Evolutionary conservation across 2,797 vertebrate species (phyloP), one percentile per base, ranked within the genome.

Genomic region (Phoxinus dragarum): DNA sequence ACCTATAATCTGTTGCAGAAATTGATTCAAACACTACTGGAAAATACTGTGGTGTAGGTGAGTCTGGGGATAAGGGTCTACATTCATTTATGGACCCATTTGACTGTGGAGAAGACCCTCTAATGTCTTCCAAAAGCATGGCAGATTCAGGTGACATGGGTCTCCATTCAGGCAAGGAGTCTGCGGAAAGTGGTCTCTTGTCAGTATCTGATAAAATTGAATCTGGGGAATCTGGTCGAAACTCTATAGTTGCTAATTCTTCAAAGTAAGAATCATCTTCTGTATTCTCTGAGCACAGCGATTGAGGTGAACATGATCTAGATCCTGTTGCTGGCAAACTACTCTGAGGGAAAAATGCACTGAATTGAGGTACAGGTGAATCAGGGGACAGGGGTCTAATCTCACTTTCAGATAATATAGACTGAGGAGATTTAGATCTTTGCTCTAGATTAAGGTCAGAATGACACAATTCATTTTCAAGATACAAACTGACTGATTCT

Each of bases 71-170:
- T 3, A 95, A 88, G 1, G 86, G 83, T 67, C 90, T 90, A 72
- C 87, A 91, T 66, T 90, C 86, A 52, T 86, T 86, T 0, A 91
- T 73, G 59, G 93, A 93, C 16, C 42, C 66, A 85, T 89, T 31
- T 0, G 93, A 94, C 64, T 94, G 92, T 78, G 93, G 92, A 86
- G 94, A 94, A 47, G 90, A 92, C 8, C 89, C 82, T 89, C 91
- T 93, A 54, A 73, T 74, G 8, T 91, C 89, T 79, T 11, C 21
- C 16, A 89, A 79, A 64, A 76, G 19, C 19, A 88, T 67, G 0
- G 76, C 84, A 68, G 87, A 88, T 88, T 91, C 87, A 80, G 85
- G 80, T 72, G 90, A 90, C 6, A 88, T 84, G 11, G 76, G 19
- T 47, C 87, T 86, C 56, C 66, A 36, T 54, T 88, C 78, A 36